Percentiles rank a stretch among this genome's conserved stretches.
These are phyloP conservation scores for Mythimna vitellina DNA, from an alignment of 2,888 invertebrate genomes.

Conservation along the genomic window DNA sequence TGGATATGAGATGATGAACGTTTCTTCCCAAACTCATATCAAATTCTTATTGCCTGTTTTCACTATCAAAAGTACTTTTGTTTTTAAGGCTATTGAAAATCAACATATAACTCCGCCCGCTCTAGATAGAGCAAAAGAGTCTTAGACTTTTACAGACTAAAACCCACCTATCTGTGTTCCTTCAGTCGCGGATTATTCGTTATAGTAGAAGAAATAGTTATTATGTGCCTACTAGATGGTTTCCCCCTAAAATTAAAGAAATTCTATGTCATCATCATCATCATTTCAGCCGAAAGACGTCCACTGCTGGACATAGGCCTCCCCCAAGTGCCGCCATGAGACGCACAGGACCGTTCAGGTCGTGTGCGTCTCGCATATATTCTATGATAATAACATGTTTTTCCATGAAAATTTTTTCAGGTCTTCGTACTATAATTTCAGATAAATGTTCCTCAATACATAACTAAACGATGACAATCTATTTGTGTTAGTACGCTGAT, in stretches of 20 bases:
- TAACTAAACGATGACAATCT: slow-evolving; percentile 48
- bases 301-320: no score
- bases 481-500: slow-evolving; percentile 56
- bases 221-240: no score
- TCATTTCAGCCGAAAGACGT: no score
- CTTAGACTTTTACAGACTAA: background rate
- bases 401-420: background rate
- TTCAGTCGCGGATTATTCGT: no score
- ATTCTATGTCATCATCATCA: no score
- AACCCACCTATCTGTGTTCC: background rate
- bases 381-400: background rate
- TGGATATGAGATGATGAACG: no score
- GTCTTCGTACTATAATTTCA: background rate
- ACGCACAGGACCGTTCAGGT: no score
- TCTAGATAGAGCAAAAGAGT: background rate
- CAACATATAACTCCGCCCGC: background rate
- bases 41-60: background rate
- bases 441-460: slow-evolving; percentile 10
- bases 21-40: background rate
- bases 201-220: no score
- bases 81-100: background rate
- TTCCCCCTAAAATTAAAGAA: background rate
- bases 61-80: background rate
- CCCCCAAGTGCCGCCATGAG: no score
- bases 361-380: no score